phyloP scores from a whole-genome alignment of 2,113 vertebrate species.

The Anser cygnoides region DNA sequence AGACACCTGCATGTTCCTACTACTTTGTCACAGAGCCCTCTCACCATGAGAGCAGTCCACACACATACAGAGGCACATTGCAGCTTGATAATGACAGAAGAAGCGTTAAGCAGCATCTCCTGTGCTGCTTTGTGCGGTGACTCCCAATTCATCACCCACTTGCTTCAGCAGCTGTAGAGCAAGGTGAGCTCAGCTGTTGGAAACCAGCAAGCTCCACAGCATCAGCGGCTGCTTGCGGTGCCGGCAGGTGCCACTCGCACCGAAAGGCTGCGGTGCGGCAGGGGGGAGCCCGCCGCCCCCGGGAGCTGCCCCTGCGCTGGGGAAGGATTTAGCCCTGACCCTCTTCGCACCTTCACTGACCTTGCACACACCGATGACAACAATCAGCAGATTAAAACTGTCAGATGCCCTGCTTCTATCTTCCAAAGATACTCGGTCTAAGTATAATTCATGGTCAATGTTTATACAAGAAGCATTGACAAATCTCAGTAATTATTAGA shows the following conservation, averaged over 20 bases:
- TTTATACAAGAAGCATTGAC: conserved; percentile 29
- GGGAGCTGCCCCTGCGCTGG: conserved; percentile 6
- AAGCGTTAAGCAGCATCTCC: neutral
- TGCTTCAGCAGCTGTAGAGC: neutral
- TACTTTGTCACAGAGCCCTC: neutral
- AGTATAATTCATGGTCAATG: conserved; percentile 46
- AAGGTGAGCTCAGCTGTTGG: neutral
- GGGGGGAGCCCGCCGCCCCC: neutral
- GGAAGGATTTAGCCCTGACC: conserved; percentile 44
- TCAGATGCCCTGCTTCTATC: conserved; percentile 27
- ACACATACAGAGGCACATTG: too few species aligned
- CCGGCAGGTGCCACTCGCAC: conserved; percentile 73
- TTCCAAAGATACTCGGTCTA: conserved; percentile 26
- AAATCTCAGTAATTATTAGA: conserved; percentile 55
- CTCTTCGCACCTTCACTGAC: conserved; percentile 44
- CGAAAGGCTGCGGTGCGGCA: conserved; percentile 45
- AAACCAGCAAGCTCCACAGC: neutral
- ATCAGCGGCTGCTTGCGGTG: neutral
- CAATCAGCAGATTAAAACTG: conserved; percentile 40
- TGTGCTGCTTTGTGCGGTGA: neutral
- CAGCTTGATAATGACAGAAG: neutral
- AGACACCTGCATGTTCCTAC: neutral
- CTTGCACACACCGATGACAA: conserved; percentile 28
- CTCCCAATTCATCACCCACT: neutral
- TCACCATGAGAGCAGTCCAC: neutral